phyloP scores from a whole-genome alignment of 2,113 vertebrate genomes.

The Cebidichthys violaceus region DNA sequence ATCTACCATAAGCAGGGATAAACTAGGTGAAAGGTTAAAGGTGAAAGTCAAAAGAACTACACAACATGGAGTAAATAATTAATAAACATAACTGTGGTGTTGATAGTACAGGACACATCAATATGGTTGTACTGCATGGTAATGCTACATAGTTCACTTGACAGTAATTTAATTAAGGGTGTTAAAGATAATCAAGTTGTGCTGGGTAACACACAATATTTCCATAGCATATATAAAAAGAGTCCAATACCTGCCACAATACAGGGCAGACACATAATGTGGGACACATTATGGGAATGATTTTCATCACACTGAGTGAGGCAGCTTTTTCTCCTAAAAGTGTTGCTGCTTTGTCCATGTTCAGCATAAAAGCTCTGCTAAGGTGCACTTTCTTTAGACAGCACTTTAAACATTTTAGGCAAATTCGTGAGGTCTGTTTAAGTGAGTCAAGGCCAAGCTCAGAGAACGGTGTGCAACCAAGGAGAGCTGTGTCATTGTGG shows the following conservation, averaged over 20 bases:
- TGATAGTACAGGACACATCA: not conserved
- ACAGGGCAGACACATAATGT: not conserved
- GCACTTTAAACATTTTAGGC: not conserved
- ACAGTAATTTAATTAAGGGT: slow-evolving; percentile 24
- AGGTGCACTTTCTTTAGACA: not conserved
- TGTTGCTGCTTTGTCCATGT: not conserved
- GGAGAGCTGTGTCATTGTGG: slow-evolving; percentile 60
- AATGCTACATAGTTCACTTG: slow-evolving; percentile 11
- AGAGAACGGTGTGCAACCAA: slow-evolving; percentile 2
- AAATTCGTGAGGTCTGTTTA: slow-evolving; percentile 29
- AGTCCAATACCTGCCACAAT: not conserved
- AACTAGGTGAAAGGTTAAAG: not conserved
- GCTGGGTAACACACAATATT: not conserved
- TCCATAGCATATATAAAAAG: not conserved
- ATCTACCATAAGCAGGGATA: not conserved
- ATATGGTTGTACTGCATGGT: not conserved
- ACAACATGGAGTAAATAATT: not conserved
- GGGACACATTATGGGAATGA: not conserved
- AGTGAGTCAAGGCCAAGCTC: slow-evolving; percentile 13
- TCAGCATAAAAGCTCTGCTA: not conserved
- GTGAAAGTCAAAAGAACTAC: not conserved
- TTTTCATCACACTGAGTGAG: not conserved
- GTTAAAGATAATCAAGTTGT: not conserved
- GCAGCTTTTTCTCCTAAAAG: not conserved
- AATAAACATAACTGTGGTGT: not conserved